phyloP scores from a whole-genome alignment of 2,113 vertebrate species.

The Sylvicapra grimmia region DNA sequence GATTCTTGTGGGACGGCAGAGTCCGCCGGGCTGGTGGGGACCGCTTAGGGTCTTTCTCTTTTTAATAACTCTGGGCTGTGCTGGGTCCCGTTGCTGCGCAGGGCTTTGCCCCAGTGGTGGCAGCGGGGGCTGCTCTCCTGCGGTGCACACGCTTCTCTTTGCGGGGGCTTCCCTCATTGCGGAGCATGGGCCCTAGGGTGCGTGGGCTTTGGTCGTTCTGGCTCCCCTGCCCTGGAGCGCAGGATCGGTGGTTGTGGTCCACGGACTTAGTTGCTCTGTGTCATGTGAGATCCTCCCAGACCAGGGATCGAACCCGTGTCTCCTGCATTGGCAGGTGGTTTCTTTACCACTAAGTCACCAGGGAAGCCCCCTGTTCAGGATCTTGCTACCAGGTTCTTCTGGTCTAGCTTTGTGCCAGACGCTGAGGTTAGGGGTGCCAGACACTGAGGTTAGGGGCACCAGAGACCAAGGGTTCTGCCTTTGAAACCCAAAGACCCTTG shows the following conservation, averaged over 20 bases:
- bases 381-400: background rate
- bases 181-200: fast-evolving
- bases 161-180: background rate
- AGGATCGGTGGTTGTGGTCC: background rate
- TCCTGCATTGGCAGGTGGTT: background rate
- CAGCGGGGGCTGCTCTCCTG: background rate
- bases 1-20: fast-evolving
- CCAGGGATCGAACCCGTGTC: fast-evolving
- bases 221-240: background rate
- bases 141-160: fast-evolving
- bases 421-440: background rate
- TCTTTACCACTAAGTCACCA: background rate
- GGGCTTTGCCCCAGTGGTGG: background rate
- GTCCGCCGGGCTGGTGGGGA: background rate
- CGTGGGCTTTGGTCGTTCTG: background rate
- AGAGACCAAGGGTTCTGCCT: background rate
- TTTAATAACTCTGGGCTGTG: background rate
- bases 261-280: background rate
- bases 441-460: background rate
- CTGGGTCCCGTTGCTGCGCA: background rate
- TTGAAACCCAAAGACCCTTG: background rate
- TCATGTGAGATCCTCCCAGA: background rate
- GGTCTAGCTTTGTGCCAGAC: background rate
- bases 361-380: background rate
- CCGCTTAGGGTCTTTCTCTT: fast-evolving